Conservation (phyloP, 1,140 invertebrate species). For the Centruroides vittatus region DNA sequence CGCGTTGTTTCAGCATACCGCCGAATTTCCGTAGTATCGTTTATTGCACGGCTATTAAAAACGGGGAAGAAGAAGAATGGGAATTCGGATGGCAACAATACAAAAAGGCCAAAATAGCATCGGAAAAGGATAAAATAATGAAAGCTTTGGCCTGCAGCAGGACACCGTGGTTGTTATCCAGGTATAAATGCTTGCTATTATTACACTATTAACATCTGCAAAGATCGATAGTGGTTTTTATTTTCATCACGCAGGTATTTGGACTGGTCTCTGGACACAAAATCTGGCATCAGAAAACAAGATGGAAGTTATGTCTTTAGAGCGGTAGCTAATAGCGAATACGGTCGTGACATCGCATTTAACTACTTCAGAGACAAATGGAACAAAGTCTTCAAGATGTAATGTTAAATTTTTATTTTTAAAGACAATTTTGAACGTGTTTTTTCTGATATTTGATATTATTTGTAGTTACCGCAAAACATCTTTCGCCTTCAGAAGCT, state of each 20-base stretch:
- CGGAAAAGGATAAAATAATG: conserved; percentile 36
- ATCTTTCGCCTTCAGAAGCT: conserved; percentile 47
- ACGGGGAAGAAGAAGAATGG: conserved; percentile 61
- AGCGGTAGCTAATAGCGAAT: conserved; percentile 40
- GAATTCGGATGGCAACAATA: conserved; percentile 62
- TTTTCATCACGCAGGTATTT: conserved; percentile 36
- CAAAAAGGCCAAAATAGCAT: conserved; percentile 27
- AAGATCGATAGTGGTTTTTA: background rate
- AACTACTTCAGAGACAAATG: conserved; percentile 57
- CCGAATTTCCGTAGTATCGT: conserved; percentile 52
- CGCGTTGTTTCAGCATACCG: conserved; percentile 45
- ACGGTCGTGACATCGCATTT: conserved; percentile 44
- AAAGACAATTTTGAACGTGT: background rate
- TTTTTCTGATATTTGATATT: background rate
- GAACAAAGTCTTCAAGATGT: conserved; percentile 35
- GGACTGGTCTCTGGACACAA: conserved; percentile 42
- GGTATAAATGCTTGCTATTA: background rate
- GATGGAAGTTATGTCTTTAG: conserved; percentile 47
- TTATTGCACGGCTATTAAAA: conserved; percentile 58
- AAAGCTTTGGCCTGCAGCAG: conserved; percentile 52
- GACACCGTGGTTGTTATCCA: conserved; percentile 24
- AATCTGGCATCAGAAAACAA: conserved; percentile 46
- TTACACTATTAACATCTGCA: background rate
- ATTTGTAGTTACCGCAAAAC: conserved; percentile 49
- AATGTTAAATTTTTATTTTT: background rate